Conservation (phyloP, 2,797 vertebrate genomes). For the Peromyscus nudipes region DNA sequence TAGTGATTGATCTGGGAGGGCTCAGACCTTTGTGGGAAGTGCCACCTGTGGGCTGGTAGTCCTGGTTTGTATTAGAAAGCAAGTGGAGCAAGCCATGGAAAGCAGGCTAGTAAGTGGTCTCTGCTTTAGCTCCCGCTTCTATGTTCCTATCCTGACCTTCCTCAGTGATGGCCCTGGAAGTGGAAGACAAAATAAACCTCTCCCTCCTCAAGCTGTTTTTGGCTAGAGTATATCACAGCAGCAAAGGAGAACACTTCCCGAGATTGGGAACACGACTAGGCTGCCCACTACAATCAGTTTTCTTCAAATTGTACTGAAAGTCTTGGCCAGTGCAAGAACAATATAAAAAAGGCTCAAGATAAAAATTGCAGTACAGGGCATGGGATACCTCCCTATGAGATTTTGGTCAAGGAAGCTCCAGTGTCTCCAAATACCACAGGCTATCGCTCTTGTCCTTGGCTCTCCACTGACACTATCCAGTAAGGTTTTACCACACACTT, state of each 20-base stretch:
- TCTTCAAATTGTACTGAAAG: constrained; percentile 61
- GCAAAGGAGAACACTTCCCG: not conserved
- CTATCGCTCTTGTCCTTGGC: not conserved
- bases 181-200: not conserved
- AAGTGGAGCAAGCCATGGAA: not conserved
- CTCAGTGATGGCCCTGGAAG: not conserved
- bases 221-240: not conserved
- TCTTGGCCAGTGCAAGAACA: not conserved
- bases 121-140: not conserved
- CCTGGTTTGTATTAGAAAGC: not conserved
- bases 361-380: not conserved
- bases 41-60: not conserved
- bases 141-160: not conserved
- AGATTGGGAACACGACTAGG: constrained; percentile 23
- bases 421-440: not conserved
- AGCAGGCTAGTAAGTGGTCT: not conserved
- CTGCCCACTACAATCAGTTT: constrained; percentile 32
- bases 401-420: not conserved
- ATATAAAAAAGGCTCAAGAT: not conserved
- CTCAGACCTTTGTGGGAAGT: not conserved
- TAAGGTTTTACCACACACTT: not conserved
- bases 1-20: not conserved
- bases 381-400: not conserved
- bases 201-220: not conserved
- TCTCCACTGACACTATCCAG: not conserved